Evolutionary conservation across 2,888 invertebrate species (phyloP).

Genomic region (Drosophila seclusa): DNA sequence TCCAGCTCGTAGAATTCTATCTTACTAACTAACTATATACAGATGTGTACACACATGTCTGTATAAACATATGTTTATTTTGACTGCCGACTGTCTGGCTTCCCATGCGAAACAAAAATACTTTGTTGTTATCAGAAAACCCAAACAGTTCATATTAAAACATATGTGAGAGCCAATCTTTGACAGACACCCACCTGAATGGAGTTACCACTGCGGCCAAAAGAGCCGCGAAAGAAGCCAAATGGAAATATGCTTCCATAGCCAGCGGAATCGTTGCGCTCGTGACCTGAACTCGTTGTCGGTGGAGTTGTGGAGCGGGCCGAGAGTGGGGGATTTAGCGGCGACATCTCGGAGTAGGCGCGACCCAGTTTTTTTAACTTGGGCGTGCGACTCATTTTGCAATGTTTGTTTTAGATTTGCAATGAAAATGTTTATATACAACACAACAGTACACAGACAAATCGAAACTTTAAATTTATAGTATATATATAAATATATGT

Average conservation of each 20-base stretch:
- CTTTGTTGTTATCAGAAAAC: background rate
- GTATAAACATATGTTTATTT: constrained; percentile 30
- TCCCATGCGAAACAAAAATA: constrained; percentile 20
- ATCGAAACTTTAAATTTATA: constrained; percentile 4
- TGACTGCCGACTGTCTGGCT: constrained; percentile 32
- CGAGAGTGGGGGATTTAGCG: constrained; percentile 79
- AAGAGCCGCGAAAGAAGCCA: constrained; percentile 82
- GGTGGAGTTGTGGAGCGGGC: constrained; percentile 39
- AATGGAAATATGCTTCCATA: constrained; percentile 84
- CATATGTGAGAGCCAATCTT: constrained; percentile 37
- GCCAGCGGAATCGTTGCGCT: constrained; percentile 63
- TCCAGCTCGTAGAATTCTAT: constrained; percentile 35
- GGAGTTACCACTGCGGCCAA: constrained; percentile 73
- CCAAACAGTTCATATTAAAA: constrained; percentile 18
- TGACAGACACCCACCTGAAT: constrained; percentile 76
- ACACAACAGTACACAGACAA: constrained; percentile 25
- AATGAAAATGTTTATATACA: constrained; percentile 4
- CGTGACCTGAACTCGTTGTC: constrained; percentile 58
- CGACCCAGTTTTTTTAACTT: constrained; percentile 80
- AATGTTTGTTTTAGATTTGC: background rate
- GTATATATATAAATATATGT: background rate
- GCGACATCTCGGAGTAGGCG: constrained; percentile 84
- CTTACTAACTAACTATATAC: background rate
- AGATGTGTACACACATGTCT: background rate
- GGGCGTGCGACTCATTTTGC: constrained; percentile 74